Percentiles rank a stretch among this genome's conserved stretches.
These are phyloP conservation scores for Orthosia cruda DNA, from an alignment of 2,888 invertebrate species.

Conservation along the genomic window DNA sequence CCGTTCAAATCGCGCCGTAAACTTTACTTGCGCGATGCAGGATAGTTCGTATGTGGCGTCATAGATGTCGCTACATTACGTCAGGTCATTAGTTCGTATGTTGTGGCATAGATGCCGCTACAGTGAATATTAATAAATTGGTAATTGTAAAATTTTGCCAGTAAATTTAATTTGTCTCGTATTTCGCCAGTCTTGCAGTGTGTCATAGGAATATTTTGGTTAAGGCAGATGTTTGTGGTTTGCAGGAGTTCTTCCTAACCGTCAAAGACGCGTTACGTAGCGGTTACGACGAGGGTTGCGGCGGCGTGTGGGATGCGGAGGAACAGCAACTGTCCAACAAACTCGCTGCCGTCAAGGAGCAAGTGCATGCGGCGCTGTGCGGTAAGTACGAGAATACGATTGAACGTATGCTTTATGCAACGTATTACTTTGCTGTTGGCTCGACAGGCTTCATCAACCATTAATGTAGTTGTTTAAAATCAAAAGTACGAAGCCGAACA, in stretches of 20 bases:
- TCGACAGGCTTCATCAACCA: no score
- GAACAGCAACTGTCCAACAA: conserved; percentile 94
- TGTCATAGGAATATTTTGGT: background rate
- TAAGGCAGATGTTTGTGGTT: background rate
- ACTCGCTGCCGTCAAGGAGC: conserved; percentile 92
- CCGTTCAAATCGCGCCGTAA: no score
- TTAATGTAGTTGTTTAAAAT: no score
- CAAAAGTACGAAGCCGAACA: no score
- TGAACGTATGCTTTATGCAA: background rate
- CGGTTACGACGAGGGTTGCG: conserved; percentile 86
- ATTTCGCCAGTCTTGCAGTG: background rate
- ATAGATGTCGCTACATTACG: no score
- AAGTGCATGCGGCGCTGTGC: conserved; percentile 96
- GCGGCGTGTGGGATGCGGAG: conserved; percentile 93
- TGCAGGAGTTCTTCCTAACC: conserved; percentile 98
- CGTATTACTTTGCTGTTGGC: no score
- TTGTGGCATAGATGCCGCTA: no score
- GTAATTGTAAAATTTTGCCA: background rate
- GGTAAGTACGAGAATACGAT: conserved; percentile 91
- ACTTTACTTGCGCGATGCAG: no score
- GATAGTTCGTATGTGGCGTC: no score
- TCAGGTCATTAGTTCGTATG: no score
- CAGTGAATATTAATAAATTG: no score
- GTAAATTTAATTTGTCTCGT: background rate
- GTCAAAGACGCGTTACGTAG: conserved; percentile 95